Base-by-base conservation (phyloP, 2,888 invertebrate genomes). In the Leucania comma region DNA sequence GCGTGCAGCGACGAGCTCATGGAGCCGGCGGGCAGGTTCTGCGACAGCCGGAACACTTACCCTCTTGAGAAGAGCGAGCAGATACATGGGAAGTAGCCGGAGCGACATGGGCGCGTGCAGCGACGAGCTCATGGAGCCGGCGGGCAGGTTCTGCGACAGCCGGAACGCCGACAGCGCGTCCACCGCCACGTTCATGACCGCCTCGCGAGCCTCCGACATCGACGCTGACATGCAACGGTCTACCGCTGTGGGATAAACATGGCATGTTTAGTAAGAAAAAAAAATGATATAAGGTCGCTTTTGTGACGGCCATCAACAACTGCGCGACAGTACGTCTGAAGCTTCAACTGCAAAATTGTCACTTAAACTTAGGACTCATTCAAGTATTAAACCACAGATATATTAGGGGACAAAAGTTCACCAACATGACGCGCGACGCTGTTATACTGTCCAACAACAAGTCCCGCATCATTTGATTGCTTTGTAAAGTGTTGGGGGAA, bases 121-220 rank as follows among this genome's bases (percentile, higher is more conserved):
- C 61, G 97, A 97, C 8, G 88, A 60, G 80, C 81, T 68, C 73
- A 72, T 82, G 10, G 93, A 86, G 51, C 96, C 96, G 51, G 95
- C 94, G 53, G 97, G 97, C 89, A 97, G 92, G 95, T 97, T 97
- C 91, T 97, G 96, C 50, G 95, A 89, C n/a, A 96, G 91, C 1
- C 92, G 88, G 89, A 93, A 93, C 38, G 95, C 93, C 0, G 91
- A 89, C 24, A 95, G 86, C 78, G 98, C 98, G 96, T 99, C 99
- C 72, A 99, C 97, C 0, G 98, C 98, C 32, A 99, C 99, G 95
- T 99, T 99, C 84, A 99, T 98, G 68, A 99, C 97, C 17, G 99
- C 99, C 92, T 99, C 99, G 54, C 99, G 97, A 0, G 99, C 99
- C 93, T 99, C 99, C 10, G 98, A 96, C 90, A 99, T 96, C 61